Percentiles rank a stretch among this genome's conserved stretches.
Evolutionary conservation across 2,888 invertebrate species (phyloP).

Genomic region (Hirtodrosophila alboralis): DNA sequence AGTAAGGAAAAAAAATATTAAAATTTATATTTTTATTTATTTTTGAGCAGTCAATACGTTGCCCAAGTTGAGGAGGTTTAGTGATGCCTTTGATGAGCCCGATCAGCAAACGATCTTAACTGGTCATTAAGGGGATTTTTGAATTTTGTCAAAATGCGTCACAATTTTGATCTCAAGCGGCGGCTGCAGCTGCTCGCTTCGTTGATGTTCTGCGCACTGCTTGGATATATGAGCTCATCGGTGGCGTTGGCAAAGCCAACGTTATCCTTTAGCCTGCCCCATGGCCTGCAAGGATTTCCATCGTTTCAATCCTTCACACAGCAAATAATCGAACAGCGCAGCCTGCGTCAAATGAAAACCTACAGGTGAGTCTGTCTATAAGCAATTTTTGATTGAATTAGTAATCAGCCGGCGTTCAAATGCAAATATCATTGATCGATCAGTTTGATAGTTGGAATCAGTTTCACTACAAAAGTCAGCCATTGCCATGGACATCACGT

Average conservation of each 20-base stretch:
- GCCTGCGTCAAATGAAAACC: conserved; percentile 82
- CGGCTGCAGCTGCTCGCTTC: conserved; percentile 74
- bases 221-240: conserved; percentile 77
- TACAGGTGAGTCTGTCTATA: conserved; percentile 84
- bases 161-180: conserved; percentile 58
- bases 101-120: conserved; percentile 13
- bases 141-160: conserved; percentile 30
- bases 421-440: not conserved
- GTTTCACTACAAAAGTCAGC: conserved; percentile 45
- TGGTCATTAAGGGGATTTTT: not conserved
- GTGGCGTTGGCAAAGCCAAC: conserved; percentile 83
- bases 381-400: conserved; percentile 14
- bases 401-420: conserved; percentile 25
- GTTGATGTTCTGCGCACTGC: conserved; percentile 72
- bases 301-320: conserved; percentile 83
- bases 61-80: not conserved
- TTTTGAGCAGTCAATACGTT: conserved; percentile 12
- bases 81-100: conserved; percentile 32
- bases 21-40: conserved; percentile 4
- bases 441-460: conserved; percentile 1
- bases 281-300: conserved; percentile 81
- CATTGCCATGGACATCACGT: conserved; percentile 69
- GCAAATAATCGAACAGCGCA: conserved; percentile 83
- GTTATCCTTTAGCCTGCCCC: conserved; percentile 80
- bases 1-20: not conserved